Evolutionary conservation across 1,140 invertebrate genomes (phyloP), one percentile per base, ranked within the genome.

Genomic region (Acromyrmex charruanus): DNA sequence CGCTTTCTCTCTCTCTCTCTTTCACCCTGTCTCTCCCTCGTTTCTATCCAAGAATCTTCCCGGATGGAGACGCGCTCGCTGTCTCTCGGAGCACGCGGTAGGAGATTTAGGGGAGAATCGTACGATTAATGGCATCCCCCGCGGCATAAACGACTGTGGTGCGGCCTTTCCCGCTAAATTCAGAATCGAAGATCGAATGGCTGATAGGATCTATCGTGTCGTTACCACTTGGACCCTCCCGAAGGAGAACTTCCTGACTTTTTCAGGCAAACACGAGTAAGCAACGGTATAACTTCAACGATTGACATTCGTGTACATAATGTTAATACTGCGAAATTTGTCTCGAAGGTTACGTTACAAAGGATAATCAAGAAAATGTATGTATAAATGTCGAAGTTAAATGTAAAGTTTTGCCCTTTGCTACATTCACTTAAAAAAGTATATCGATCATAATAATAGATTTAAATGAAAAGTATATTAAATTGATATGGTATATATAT

Each of bases 91-190:
- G 82, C 89, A 82, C 31, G 79, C 89, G 80, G 68, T 86, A 75
- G 90, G 77, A 92, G 93, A 94, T 94, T 94, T 92, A 91, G 93
- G 92, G 89, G 93, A 87, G 91, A 91, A 92, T 91, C 89, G 59
- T 31, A 86, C 91, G 91, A 93, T 94, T 93, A 92, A 94, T 93
- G 93, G 92, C 74, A 89, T 92, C 89, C 89, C 89, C 82, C 58
- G 16, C 59, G 74, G 87, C 87, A 88, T 90, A 90, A 88, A 84
- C 87, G 90, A 91, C 66, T 82, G 55, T 77, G 80, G 44, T 44
- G 55, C 69, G 80, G 77, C 85, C 87, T 91, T 77, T 85, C 75
- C 55, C 79, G 59, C 84, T 80, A 66, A 65, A 80, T 80, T 72
- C 81, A 68, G 61, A 65, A 84, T 88, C 82, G 53, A 84, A 84